These are phyloP conservation scores for Pinctada fucata DNA, from an alignment of 2,888 invertebrate genomes.

Conservation along the genomic window DNA sequence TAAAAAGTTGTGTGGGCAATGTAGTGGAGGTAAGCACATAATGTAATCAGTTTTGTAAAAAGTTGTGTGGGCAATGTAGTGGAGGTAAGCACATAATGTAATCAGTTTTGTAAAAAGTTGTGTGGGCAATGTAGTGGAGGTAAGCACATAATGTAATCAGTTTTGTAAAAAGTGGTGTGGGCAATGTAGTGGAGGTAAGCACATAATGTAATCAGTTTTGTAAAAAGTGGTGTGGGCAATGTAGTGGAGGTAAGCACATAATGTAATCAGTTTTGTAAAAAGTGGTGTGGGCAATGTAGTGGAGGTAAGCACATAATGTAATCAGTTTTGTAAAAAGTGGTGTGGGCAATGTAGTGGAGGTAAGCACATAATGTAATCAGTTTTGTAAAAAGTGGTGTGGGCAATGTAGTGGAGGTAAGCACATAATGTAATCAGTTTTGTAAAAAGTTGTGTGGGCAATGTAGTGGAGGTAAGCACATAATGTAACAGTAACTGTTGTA, in stretches of 20 bases:
- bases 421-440: conserved; percentile 6
- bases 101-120: conserved; percentile 11
- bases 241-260: conserved; percentile 4
- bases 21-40: conserved; percentile 4
- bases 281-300: conserved; percentile 8
- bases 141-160: background rate
- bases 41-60: conserved; percentile 14
- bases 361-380: background rate
- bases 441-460: conserved; percentile 12
- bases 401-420: conserved; percentile 6
- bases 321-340: conserved; percentile 11
- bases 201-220: conserved; percentile 6
- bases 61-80: conserved; percentile 8
- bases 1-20: conserved; percentile 12
- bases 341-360: conserved; percentile 14
- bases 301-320: background rate
- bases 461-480: conserved; percentile 4
- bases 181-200: conserved; percentile 6
- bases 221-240: conserved; percentile 12
- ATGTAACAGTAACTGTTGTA: no score
- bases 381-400: conserved; percentile 16
- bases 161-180: conserved; percentile 16
- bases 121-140: conserved; percentile 14
- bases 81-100: background rate
- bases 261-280: conserved; percentile 14